A percentile compares a stretch with the other conserved stretches of the same genome.
These are phyloP conservation scores for Zophobas atratus DNA, from an alignment of 1,140 invertebrate genomes.

Conservation along the genomic window DNA sequence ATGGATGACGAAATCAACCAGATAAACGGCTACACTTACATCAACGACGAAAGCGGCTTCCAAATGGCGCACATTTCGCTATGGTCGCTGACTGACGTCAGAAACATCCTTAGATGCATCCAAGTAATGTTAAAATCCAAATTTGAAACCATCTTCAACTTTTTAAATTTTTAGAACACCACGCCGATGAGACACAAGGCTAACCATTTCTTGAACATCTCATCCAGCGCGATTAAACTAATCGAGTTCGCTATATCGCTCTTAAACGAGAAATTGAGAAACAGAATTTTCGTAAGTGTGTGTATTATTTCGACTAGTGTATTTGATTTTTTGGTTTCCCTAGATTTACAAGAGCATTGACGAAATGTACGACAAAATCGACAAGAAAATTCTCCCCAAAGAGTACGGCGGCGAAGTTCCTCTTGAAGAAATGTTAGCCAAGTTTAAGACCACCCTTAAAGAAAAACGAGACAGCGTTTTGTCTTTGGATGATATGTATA, in stretches of 20 bases:
- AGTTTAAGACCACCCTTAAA: slow-evolving; percentile 78
- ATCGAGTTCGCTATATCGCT: slow-evolving; percentile 85
- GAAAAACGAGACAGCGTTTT: slow-evolving; percentile 77
- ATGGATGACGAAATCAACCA: slow-evolving; percentile 88
- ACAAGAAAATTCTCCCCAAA: slow-evolving; percentile 84
- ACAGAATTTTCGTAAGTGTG: slow-evolving; percentile 78
- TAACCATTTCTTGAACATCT: slow-evolving; percentile 88
- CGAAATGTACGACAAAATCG: slow-evolving; percentile 78
- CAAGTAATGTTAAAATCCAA: slow-evolving; percentile 71
- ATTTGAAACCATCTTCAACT: neutral
- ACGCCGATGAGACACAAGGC: slow-evolving; percentile 91
- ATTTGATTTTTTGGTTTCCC: slow-evolving; percentile 58
- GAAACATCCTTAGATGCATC: slow-evolving; percentile 84
- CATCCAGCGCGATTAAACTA: slow-evolving; percentile 81
- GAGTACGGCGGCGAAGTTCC: slow-evolving; percentile 89
- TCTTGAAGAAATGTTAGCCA: slow-evolving; percentile 84
- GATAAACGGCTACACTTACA: slow-evolving; percentile 83
- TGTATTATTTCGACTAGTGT: neutral
- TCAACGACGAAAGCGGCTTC: slow-evolving; percentile 88
- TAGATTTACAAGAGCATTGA: slow-evolving; percentile 82
- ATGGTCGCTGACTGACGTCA: slow-evolving; percentile 85
- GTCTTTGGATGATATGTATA: slow-evolving; percentile 85
- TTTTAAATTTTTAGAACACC: slow-evolving; percentile 77
- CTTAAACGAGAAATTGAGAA: slow-evolving; percentile 86
- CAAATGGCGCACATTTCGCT: slow-evolving; percentile 86